Conservation (phyloP, 1,140 invertebrate species). For the Notospermus geniculatus region DNA sequence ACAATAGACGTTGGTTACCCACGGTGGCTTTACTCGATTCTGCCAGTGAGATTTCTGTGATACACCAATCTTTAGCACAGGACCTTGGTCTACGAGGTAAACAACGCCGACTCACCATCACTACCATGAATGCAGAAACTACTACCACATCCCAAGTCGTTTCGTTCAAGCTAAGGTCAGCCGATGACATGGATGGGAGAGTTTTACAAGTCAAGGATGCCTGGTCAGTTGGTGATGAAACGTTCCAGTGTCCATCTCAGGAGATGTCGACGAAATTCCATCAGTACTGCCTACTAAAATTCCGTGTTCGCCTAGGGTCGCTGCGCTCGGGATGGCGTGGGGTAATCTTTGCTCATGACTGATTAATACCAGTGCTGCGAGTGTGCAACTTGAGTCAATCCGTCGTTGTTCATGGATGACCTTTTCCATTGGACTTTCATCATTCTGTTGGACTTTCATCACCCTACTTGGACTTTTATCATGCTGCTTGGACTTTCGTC, state of each 20-base stretch:
- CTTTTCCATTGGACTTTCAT: too few relatives aligned
- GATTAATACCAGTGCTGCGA: too few relatives aligned
- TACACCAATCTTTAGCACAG: neutral
- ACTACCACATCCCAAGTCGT: slow-evolving; percentile 1
- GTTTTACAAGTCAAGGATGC: neutral
- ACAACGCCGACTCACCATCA: neutral
- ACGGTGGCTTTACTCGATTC: neutral
- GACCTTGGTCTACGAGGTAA: slow-evolving; percentile 5
- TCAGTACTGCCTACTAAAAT: too few relatives aligned
- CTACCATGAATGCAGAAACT: neutral
- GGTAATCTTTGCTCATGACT: too few relatives aligned
- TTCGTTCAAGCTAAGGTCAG: neutral
- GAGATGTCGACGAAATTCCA: neutral
- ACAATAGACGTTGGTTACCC: neutral
- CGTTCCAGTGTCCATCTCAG: slow-evolving; percentile 4
- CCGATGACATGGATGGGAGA: neutral
- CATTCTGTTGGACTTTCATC: too few relatives aligned
- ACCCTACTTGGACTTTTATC: too few relatives aligned
- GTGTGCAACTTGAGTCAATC: too few relatives aligned
- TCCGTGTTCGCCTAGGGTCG: too few relatives aligned
- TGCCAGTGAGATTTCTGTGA: neutral
- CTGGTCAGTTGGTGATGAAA: neutral
- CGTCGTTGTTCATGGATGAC: too few relatives aligned
- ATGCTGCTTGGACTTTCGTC: too few relatives aligned
- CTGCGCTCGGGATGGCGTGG: too few relatives aligned